phyloP scores from a whole-genome alignment of 2,113 vertebrate species.

The Himantopus leucocephalus region DNA sequence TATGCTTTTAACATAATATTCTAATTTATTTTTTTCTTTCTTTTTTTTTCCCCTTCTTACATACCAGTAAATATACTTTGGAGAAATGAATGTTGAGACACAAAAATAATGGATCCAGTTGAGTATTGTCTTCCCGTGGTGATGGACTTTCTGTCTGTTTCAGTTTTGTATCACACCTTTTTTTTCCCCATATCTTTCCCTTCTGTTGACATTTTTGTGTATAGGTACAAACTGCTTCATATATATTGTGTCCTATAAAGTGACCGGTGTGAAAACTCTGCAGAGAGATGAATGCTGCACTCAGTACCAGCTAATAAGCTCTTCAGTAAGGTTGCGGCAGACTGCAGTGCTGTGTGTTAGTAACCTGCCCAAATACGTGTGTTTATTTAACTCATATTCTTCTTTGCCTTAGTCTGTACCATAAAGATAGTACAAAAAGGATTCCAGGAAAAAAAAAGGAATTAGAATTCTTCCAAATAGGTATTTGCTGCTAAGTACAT shows the following conservation, averaged over 20 bases:
- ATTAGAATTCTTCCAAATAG: background rate
- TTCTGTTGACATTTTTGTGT: background rate
- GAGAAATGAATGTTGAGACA: background rate
- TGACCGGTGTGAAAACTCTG: background rate
- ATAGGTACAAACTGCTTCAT: background rate
- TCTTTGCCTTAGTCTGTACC: background rate
- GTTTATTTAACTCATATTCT: background rate
- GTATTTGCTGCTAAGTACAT: background rate
- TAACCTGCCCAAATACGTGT: background rate
- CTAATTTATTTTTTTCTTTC: accelerated
- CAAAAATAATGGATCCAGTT: background rate
- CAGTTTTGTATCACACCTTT: background rate
- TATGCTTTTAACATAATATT: background rate
- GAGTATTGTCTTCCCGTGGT: background rate
- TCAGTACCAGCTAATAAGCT: background rate
- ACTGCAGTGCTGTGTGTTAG: background rate
- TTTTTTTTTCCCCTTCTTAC: accelerated
- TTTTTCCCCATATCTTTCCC: background rate
- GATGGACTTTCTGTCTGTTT: background rate
- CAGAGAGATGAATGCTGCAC: background rate
- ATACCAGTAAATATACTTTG: background rate
- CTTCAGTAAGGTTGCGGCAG: background rate
- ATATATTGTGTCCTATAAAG: background rate
- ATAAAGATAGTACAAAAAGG: background rate
- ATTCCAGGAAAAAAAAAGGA: background rate